Percentiles rank a stretch among this genome's conserved stretches.
Evolutionary conservation across 2,888 invertebrate species (phyloP).

Genomic region (Caenorhabditis drosophilae): DNA sequence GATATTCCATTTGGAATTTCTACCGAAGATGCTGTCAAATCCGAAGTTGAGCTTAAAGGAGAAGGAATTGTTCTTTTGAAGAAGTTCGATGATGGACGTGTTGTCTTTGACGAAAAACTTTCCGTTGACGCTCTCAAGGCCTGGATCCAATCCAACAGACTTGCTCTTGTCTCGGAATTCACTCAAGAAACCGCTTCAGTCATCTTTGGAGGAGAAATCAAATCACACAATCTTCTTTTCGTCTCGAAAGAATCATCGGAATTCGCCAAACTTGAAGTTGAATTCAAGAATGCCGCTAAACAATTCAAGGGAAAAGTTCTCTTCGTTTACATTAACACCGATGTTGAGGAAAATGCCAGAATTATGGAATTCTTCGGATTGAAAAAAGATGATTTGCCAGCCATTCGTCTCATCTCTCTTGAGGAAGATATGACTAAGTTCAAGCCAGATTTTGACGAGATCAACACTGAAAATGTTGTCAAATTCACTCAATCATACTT

Average conservation of each 20-base stretch:
- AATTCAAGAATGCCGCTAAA: slow-evolving; percentile 83
- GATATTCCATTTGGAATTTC: slow-evolving; percentile 88
- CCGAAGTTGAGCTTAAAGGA: slow-evolving; percentile 82
- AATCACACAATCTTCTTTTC: slow-evolving; percentile 93
- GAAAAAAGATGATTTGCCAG: slow-evolving; percentile 80
- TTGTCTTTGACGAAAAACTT: slow-evolving; percentile 59
- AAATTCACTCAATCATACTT: slow-evolving; percentile 87
- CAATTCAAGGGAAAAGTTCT: slow-evolving; percentile 88
- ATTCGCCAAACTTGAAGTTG: slow-evolving; percentile 81
- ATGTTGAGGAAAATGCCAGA: slow-evolving; percentile 91
- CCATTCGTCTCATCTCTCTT: slow-evolving; percentile 80
- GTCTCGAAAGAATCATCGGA: slow-evolving; percentile 84
- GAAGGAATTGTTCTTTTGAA: slow-evolving; percentile 84
- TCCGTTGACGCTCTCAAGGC: slow-evolving; percentile 50
- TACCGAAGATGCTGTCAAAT: slow-evolving; percentile 79
- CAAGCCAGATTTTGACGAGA: slow-evolving; percentile 80
- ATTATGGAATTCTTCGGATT: slow-evolving; percentile 99
- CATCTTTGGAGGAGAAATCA: slow-evolving; percentile 97
- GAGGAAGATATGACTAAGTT: slow-evolving; percentile 97
- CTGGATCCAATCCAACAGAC: slow-evolving; percentile 68
- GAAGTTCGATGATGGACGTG: slow-evolving; percentile 72
- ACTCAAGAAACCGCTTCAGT: slow-evolving; percentile 83
- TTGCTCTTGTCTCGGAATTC: slow-evolving; percentile 69
- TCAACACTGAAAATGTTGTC: slow-evolving; percentile 77
- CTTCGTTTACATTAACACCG: slow-evolving; percentile 92